Conservation (phyloP, 2,113 vertebrate genomes). For the Craseonycteris thonglongyai region DNA sequence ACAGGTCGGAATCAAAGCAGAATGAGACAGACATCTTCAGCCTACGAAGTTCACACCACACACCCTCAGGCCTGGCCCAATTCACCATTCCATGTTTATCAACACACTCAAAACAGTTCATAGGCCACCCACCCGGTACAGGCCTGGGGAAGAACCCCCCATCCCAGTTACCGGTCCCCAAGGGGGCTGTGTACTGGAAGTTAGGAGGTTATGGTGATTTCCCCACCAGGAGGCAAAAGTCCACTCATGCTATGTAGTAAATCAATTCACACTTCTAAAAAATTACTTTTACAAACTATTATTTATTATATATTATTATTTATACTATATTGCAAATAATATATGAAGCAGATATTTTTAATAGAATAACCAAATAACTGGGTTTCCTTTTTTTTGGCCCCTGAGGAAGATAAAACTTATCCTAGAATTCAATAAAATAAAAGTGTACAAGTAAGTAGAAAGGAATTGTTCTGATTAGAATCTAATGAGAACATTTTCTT, state of each 20-base stretch:
- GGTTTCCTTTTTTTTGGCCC: not conserved
- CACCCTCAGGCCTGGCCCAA: fast-evolving
- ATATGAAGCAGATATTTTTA: not conserved
- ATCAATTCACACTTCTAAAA: not conserved
- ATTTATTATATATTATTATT: not conserved
- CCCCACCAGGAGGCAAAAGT: not conserved
- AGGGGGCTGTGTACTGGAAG: not conserved
- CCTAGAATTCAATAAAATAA: not conserved
- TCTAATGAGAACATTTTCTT: slow-evolving; percentile 15
- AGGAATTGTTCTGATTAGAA: not conserved
- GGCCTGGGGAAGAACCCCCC: not conserved
- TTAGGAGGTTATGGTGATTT: no score
- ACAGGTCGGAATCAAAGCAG: not conserved
- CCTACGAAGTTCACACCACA: not conserved
- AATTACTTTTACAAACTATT: not conserved
- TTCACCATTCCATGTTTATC: not conserved
- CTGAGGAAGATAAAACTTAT: slow-evolving; percentile 1
- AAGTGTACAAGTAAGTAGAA: not conserved
- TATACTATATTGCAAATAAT: not conserved
- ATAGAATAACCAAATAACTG: not conserved
- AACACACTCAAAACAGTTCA: not conserved
- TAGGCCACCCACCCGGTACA: not conserved
- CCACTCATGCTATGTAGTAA: not conserved
- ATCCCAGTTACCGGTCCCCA: not conserved
- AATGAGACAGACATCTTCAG: not conserved